These are phyloP conservation scores for Laupala kohalensis DNA, from an alignment of 1,140 invertebrate species.

Conservation along the genomic window DNA sequence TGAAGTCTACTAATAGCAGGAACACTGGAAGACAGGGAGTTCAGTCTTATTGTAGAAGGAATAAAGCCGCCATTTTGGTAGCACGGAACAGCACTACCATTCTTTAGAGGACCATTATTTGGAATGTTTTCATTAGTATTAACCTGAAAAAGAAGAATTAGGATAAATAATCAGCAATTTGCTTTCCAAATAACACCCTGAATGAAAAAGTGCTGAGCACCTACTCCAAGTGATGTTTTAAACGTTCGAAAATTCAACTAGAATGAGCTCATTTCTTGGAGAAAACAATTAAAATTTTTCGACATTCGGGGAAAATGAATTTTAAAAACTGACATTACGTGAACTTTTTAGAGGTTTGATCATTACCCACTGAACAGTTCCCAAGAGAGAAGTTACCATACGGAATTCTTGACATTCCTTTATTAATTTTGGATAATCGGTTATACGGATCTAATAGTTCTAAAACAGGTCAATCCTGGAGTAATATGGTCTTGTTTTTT, in stretches of 20 bases:
- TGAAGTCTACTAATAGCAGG: neutral
- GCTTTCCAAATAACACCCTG: neutral
- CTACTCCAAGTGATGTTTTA: neutral
- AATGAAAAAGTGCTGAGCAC: neutral
- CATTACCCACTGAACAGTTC: too few species aligned
- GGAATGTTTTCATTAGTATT: neutral
- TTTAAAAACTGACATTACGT: too few species aligned
- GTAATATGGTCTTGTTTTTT: too few species aligned
- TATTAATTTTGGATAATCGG: too few species aligned
- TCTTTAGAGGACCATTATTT: neutral
- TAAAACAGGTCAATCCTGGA: too few species aligned
- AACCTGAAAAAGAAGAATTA: neutral
- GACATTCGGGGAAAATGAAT: neutral
- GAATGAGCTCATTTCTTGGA: neutral
- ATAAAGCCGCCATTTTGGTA: conserved; percentile 6
- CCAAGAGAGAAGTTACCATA: too few species aligned
- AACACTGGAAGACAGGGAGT: neutral
- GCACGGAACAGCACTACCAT: neutral
- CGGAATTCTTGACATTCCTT: too few species aligned
- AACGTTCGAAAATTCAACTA: neutral
- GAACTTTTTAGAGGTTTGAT: too few species aligned
- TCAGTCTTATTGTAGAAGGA: neutral
- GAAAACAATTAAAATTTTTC: neutral
- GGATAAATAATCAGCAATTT: neutral
- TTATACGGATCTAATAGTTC: too few species aligned